These are phyloP conservation scores for Sus cebifrons DNA, from an alignment of 2,797 vertebrate species.

Conservation along the genomic window DNA sequence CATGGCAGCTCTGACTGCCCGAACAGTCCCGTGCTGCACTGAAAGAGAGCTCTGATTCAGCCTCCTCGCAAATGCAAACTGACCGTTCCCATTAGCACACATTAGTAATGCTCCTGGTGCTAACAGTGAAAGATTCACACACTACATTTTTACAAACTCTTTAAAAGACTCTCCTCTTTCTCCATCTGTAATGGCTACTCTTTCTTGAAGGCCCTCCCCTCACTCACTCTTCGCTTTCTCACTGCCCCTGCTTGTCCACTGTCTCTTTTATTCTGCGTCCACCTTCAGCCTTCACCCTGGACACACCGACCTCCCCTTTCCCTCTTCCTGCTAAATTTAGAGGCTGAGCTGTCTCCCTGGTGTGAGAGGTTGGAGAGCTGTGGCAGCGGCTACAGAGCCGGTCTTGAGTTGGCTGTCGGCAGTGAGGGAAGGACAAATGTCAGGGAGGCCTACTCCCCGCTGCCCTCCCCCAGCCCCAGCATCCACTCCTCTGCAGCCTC, in stretches of 20 bases:
- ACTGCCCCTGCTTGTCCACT: slow-evolving; percentile 15
- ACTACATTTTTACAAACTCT: slow-evolving; percentile 31
- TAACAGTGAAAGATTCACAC: background rate
- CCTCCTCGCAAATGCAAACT: slow-evolving; percentile 62
- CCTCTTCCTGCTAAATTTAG: slow-evolving; percentile 84
- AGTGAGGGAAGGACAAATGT: slow-evolving; percentile 84
- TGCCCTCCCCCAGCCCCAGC: slow-evolving; percentile 17
- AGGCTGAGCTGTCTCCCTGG: slow-evolving; percentile 80
- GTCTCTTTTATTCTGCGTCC: slow-evolving; percentile 64
- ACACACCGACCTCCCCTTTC: slow-evolving; percentile 70
- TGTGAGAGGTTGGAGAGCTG: slow-evolving; percentile 77
- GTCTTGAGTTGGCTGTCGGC: slow-evolving; percentile 75
- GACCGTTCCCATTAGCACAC: slow-evolving; percentile 39
- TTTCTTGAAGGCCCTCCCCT: background rate
- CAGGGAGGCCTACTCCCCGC: slow-evolving; percentile 75
- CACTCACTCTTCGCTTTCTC: background rate
- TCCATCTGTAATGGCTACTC: background rate
- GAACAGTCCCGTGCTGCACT: background rate
- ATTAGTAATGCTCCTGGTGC: background rate
- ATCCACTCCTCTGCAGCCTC: slow-evolving; percentile 53
- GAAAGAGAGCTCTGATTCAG: background rate
- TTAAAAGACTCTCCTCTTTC: slow-evolving; percentile 33
- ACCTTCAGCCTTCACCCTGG: slow-evolving; percentile 76
- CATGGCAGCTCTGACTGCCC: background rate
- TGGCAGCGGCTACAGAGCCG: slow-evolving; percentile 73